Evolutionary conservation across 2,888 invertebrate species (phyloP).

Genomic region (Morinoia aosen): DNA sequence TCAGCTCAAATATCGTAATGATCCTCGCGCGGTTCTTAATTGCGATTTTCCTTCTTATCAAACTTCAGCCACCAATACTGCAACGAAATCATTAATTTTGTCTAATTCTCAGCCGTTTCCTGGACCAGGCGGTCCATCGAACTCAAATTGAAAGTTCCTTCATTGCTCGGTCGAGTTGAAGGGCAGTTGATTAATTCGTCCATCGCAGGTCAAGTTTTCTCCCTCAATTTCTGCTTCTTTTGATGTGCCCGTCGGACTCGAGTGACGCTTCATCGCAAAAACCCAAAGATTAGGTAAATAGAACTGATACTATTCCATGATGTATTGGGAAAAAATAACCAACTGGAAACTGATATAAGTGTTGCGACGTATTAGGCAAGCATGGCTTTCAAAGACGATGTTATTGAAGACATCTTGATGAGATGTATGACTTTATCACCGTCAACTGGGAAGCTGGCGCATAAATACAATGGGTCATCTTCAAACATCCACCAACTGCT

Average conservation of each 20-base stretch:
- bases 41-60: background rate
- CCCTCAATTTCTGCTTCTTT: background rate
- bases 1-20: background rate
- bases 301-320: background rate
- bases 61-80: background rate
- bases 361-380: too few relatives aligned
- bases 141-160: background rate
- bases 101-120: background rate
- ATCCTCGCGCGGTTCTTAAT: background rate
- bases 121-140: background rate
- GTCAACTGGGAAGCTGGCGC: too few relatives aligned
- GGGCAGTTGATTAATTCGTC: slow-evolving; percentile 29
- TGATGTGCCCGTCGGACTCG: background rate
- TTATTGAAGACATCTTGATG: too few relatives aligned
- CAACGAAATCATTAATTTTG: background rate
- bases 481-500: too few relatives aligned
- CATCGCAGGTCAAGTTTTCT: background rate
- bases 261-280: background rate
- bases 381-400: too few relatives aligned
- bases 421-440: too few relatives aligned
- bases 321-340: background rate
- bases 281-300: background rate
- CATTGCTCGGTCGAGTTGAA: slow-evolving; percentile 33
- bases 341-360: background rate
- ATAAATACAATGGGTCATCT: too few relatives aligned